phyloP scores from a whole-genome alignment of 2,888 invertebrate genomes.

The Subacronicta megacephala region DNA sequence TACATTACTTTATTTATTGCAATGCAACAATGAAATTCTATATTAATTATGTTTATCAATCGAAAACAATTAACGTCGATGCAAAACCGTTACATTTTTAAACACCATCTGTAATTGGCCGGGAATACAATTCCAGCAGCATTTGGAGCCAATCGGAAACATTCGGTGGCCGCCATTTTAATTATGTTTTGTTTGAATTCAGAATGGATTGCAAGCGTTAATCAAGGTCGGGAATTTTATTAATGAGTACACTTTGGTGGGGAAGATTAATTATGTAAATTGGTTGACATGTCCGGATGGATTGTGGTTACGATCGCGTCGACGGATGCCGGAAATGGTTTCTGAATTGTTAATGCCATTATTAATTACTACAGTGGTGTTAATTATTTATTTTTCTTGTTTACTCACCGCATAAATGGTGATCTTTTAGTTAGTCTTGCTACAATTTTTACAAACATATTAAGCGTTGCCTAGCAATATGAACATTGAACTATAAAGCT shows the following conservation, averaged over 20 bases:
- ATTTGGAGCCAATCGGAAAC: constrained; percentile 46
- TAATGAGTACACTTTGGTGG: constrained; percentile 56
- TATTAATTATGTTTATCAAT: constrained; percentile 39
- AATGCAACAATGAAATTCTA: constrained; percentile 21
- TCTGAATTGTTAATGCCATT: constrained; percentile 62
- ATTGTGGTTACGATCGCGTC: constrained; percentile 42
- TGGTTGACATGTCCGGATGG: constrained; percentile 54
- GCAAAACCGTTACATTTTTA: constrained; percentile 48
- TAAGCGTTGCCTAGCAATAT: too few species aligned
- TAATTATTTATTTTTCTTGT: constrained; percentile 49
- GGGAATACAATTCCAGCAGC: constrained; percentile 15
- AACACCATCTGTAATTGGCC: constrained; percentile 44
- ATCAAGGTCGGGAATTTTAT: constrained; percentile 61
- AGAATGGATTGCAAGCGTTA: constrained; percentile 61
- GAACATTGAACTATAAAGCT: too few species aligned
- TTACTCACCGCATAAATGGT: constrained; percentile 11
- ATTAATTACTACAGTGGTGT: constrained; percentile 53
- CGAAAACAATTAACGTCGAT: constrained; percentile 39
- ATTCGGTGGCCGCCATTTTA: constrained; percentile 54
- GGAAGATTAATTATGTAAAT: constrained; percentile 59
- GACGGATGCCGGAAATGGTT: constrained; percentile 57
- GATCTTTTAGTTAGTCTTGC: too few species aligned
- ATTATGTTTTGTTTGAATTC: constrained; percentile 63
- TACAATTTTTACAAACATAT: too few species aligned
- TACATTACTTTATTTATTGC: constrained; percentile 19